phyloP scores from a whole-genome alignment of 1,140 invertebrate species.

The Diploscapter pachys region DNA sequence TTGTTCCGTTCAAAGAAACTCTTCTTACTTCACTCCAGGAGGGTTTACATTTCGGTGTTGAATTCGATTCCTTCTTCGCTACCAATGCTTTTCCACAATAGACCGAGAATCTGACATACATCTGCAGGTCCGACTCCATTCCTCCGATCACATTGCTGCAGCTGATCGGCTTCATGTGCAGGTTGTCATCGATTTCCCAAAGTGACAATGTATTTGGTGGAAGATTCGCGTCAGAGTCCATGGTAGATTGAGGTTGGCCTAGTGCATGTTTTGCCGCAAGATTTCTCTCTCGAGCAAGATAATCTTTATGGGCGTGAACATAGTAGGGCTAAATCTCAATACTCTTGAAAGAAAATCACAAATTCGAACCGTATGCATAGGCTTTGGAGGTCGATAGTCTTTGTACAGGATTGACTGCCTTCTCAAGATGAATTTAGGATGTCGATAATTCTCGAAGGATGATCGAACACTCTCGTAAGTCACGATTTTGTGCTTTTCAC shows the following conservation, averaged over 20 bases:
- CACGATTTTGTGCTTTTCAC: slow-evolving; percentile 27
- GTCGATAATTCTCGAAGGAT: slow-evolving; percentile 51
- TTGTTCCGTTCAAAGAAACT: no score
- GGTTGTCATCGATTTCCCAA: slow-evolving; percentile 20
- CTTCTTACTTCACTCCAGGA: no score
- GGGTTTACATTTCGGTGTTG: no score
- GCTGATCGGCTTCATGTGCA: slow-evolving; percentile 33
- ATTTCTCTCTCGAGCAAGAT: slow-evolving; percentile 14
- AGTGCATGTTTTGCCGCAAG: no score
- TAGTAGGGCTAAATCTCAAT: slow-evolving; percentile 45
- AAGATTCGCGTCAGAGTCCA: background rate
- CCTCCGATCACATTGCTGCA: slow-evolving; percentile 14
- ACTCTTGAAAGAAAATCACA: background rate
- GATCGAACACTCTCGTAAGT: slow-evolving; percentile 47
- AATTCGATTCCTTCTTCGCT: no score
- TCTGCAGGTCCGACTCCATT: slow-evolving; percentile 7
- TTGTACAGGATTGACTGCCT: slow-evolving; percentile 35
- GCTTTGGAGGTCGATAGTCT: slow-evolving; percentile 39
- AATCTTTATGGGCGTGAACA: slow-evolving; percentile 33
- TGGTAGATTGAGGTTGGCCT: background rate
- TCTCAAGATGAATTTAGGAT: slow-evolving; percentile 43
- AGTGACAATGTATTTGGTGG: background rate
- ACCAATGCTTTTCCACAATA: no score
- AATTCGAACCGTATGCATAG: slow-evolving; percentile 41
- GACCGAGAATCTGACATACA: no score